Conservation (phyloP, 2,113 vertebrate genomes). For the Plecotus auritus region DNA sequence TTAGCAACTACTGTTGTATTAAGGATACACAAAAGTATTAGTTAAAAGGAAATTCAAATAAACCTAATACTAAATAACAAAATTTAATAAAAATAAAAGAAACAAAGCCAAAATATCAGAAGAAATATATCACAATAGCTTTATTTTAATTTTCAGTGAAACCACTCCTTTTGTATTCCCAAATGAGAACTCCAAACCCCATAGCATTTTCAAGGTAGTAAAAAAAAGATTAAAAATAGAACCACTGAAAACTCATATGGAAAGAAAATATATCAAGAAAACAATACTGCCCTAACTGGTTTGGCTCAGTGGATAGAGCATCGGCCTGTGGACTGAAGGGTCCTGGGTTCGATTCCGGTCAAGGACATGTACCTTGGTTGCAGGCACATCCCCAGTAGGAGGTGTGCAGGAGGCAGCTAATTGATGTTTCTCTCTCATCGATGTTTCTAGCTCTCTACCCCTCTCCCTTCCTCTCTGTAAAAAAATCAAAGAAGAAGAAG, state of each 20-base stretch:
- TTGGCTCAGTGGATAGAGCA: no score
- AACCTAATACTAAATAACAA: conserved; percentile 10
- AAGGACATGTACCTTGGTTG: no score
- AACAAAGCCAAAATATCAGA: conserved; percentile 17
- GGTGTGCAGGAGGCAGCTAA: no score
- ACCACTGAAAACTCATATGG: conserved; percentile 42
- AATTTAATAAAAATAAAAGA: conserved; percentile 28
- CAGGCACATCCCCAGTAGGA: no score
- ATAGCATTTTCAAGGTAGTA: not conserved
- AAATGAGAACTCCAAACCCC: not conserved
- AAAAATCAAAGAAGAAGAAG: no score
- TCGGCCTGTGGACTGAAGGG: no score
- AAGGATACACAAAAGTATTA: not conserved
- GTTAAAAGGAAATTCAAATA: conserved; percentile 39
- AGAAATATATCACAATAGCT: conserved; percentile 31
- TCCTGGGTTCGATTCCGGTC: no score
- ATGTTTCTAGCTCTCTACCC: no score
- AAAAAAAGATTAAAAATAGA: conserved; percentile 16
- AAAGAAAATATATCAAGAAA: conserved; percentile 18
- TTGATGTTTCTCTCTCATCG: no score
- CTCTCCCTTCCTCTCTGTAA: no score
- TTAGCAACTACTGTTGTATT: not conserved
- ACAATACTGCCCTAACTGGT: not conserved
- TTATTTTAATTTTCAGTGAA: conserved; percentile 34
- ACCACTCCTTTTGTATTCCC: not conserved